Evolutionary conservation across 2,888 invertebrate genomes (phyloP), one percentile per base, ranked within the genome.

Genomic region (Ramazzottius varieornatus): DNA sequence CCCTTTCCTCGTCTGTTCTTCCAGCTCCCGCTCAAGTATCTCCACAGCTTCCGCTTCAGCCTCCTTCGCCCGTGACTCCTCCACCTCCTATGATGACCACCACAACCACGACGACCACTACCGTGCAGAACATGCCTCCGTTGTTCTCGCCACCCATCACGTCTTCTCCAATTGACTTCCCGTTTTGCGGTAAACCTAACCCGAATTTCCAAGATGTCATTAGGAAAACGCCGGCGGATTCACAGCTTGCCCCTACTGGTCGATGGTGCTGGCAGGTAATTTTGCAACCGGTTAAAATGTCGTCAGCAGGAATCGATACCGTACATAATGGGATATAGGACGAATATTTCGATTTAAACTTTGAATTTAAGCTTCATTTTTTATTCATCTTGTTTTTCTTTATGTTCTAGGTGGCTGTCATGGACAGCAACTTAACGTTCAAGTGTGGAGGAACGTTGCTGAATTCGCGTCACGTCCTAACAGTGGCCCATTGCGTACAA

Each of bases 401-500:
- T 24, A 24, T n/a, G 20, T 13, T 40, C 24, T 29, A 54, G 54
- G 54, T 29, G 16, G 54, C 54, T n/a, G 29, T 54, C 4, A 54
- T 54, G 54, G 54, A 54, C 29, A 54, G 29, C 54, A 54, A 54
- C 29, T 29, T 54, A 24, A 54, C 54, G 20, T 54, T 54, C 54
- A 54, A 54, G 29, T 54, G 54, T 54, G 54, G 54, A n/a, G 54
- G 54, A 24, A 54, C 29, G 24, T 16, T 54, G 54, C 54, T 54
- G 4, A 54, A 54, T 29, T 24, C 20, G 4, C 54, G 54, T 16
- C 54, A 54, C 54, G 54, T 54, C 8, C 24, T 54, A 29, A 54
- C 54, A 29, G 54, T 54, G 4, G 54, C 20, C 24, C 54, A 54
- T 29, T 54, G 54, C 29, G 54, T 54, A 16, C 54, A 54, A 29